Evolutionary conservation across 2,888 invertebrate species (phyloP).

Genomic region (Cerastoderma edule): DNA sequence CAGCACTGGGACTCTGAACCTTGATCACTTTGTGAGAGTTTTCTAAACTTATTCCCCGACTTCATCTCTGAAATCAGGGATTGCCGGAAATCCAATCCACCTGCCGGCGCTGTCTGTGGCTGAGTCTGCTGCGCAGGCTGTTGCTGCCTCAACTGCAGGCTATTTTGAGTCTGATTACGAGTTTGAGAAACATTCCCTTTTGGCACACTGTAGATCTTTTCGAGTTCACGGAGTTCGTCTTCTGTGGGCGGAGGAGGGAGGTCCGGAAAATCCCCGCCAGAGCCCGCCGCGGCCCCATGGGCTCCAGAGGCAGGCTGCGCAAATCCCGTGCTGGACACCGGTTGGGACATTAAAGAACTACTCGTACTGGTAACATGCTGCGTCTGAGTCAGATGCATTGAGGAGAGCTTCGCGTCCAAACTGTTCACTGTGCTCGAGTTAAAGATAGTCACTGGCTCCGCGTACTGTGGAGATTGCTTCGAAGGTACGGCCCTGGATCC

Average conservation of each 20-base stretch:
- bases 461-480: conserved; percentile 61
- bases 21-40: conserved; percentile 58
- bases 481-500: conserved; percentile 34
- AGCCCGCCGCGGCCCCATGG: conserved; percentile 8
- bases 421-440: conserved; percentile 66
- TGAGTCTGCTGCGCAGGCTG: conserved; percentile 34
- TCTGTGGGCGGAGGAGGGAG: conserved; percentile 79
- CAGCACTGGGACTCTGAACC: conserved; percentile 66
- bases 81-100: conserved; percentile 56
- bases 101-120: conserved; percentile 25
- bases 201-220: conserved; percentile 70
- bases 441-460: conserved; percentile 47
- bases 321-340: conserved; percentile 25
- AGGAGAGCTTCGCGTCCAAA: conserved; percentile 72
- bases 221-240: conserved; percentile 76
- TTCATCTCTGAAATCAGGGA: conserved; percentile 69
- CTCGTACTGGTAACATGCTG: conserved; percentile 37
- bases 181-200: conserved; percentile 54
- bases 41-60: conserved; percentile 61
- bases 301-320: neutral
- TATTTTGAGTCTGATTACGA: conserved; percentile 37
- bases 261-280: conserved; percentile 61
- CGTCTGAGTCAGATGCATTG: conserved; percentile 56
- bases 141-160: conserved; percentile 46
- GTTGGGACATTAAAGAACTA: conserved; percentile 15